phyloP scores from a whole-genome alignment of 2,113 vertebrate species.

The Ahaetulla prasina region DNA sequence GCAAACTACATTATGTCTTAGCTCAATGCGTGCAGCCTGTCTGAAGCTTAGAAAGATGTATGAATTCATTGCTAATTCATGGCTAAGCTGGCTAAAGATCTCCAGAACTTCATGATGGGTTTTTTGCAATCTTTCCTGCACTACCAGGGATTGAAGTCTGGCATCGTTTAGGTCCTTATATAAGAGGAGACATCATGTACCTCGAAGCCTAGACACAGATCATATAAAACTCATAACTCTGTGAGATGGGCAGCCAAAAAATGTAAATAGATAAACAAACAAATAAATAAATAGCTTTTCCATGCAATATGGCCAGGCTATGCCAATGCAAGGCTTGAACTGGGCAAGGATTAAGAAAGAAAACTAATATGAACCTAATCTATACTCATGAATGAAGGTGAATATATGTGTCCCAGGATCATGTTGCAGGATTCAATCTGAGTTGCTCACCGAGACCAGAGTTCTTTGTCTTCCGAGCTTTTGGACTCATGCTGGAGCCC shows the following conservation, averaged over 20 bases:
- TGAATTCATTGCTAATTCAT: neutral
- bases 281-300: neutral
- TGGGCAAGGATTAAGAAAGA: neutral
- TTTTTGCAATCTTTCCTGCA: neutral
- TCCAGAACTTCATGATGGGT: neutral
- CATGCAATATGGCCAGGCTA: neutral
- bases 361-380: neutral
- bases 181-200: neutral
- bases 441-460: too few species aligned
- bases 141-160: neutral
- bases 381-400: neutral
- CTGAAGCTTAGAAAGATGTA: neutral
- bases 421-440: too few species aligned
- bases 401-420: too few species aligned
- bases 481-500: too few species aligned
- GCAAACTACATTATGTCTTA: neutral
- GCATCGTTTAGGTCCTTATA: neutral
- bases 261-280: neutral
- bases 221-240: neutral
- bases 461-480: too few species aligned
- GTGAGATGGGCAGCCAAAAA: neutral
- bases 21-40: neutral
- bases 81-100: neutral
- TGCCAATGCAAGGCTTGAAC: neutral
- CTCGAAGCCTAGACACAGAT: neutral